Conservation (phyloP, 1,140 invertebrate species). For the Sinella curviseta region DNA sequence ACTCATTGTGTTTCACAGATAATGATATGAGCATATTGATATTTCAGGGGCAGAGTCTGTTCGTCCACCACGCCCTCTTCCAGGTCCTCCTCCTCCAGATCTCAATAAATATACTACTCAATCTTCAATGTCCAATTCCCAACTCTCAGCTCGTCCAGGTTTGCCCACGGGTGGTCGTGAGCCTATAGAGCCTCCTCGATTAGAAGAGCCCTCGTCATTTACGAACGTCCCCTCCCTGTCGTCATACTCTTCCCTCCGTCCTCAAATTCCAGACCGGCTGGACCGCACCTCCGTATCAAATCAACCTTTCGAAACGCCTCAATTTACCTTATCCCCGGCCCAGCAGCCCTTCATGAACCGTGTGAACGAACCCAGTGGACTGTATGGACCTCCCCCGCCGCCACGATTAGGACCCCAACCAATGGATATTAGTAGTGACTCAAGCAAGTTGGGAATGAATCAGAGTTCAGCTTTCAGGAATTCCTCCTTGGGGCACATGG, state of each 20-base stretch:
- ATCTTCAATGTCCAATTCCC: conserved; percentile 53
- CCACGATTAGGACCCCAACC: conserved; percentile 22
- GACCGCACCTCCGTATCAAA: conserved; percentile 46
- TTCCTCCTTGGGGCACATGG: conserved; percentile 36
- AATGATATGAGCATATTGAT: too few relatives aligned
- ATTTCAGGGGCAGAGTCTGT: conserved; percentile 40
- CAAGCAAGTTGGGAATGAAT: conserved; percentile 19
- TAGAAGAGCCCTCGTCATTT: conserved; percentile 10
- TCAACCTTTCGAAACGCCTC: conserved; percentile 39
- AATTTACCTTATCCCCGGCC: conserved; percentile 7
- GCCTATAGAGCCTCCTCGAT: conserved; percentile 21
- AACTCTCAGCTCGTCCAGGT: conserved; percentile 49
- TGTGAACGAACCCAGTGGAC: conserved; percentile 35
- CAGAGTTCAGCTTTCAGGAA: conserved; percentile 27
- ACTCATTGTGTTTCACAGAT: too few relatives aligned
- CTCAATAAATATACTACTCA: conserved; percentile 48
- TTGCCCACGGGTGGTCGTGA: background rate
- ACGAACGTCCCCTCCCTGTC: conserved; percentile 9
- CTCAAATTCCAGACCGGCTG: conserved; percentile 45
- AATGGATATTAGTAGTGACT: conserved; percentile 36
- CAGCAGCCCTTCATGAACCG: conserved; percentile 41
- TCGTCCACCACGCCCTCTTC: conserved; percentile 32
- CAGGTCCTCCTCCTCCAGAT: conserved; percentile 39
- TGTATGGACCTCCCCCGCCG: conserved; percentile 20
- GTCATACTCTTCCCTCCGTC: conserved; percentile 13